These are phyloP conservation scores for Phyllostomus discolor DNA, from an alignment of 2,113 vertebrate genomes.

Conservation along the genomic window DNA sequence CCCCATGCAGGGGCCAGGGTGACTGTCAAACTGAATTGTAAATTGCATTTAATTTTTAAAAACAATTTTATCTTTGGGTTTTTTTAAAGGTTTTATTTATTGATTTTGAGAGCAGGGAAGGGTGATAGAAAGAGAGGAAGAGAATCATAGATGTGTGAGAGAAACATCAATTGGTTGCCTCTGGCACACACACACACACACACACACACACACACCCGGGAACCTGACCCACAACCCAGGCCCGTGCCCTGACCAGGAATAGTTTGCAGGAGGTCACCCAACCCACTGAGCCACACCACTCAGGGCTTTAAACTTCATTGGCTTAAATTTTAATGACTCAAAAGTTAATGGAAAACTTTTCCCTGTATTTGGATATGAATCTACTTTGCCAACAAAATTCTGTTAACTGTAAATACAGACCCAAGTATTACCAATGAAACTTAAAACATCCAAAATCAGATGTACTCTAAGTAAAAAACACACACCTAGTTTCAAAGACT, in stretches of 20 bases:
- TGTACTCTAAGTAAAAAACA: background rate
- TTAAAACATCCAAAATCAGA: background rate
- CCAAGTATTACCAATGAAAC: background rate
- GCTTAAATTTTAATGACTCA: background rate
- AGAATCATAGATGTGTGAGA: too few relatives aligned
- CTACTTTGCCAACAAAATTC: background rate
- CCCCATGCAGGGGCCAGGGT: accelerated
- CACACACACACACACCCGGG: too few relatives aligned
- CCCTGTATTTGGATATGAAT: background rate
- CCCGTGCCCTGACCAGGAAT: too few relatives aligned
- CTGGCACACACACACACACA: too few relatives aligned
- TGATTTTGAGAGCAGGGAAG: too few relatives aligned
- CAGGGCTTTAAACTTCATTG: background rate
- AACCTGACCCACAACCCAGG: too few relatives aligned
- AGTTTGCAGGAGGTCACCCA: too few relatives aligned
- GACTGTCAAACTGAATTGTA: background rate
- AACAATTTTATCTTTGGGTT: too few relatives aligned
- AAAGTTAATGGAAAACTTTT: background rate
- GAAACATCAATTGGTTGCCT: too few relatives aligned
- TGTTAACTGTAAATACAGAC: background rate
- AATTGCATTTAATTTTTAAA: background rate
- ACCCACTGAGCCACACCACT: too few relatives aligned
- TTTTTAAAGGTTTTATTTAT: too few relatives aligned
- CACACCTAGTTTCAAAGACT: background rate
- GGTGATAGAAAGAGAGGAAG: too few relatives aligned